Base-by-base conservation (phyloP, 2,113 vertebrate species). In the Podiceps cristatus region DNA sequence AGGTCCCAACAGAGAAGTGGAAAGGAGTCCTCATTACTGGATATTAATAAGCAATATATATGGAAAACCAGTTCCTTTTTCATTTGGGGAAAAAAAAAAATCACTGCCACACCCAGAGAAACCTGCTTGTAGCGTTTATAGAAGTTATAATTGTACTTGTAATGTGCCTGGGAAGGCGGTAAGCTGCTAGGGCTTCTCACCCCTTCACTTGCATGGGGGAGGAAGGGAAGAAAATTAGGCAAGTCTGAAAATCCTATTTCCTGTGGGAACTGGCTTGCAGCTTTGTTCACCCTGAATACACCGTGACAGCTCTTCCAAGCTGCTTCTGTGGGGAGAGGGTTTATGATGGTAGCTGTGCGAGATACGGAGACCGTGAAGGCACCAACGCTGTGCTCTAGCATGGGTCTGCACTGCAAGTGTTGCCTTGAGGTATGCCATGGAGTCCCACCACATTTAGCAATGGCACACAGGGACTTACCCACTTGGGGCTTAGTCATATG, bases 301-400 rank as follows among this genome's bases (percentile, higher is more conserved):
- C 16, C 1, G 5, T 75, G 52, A 53, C 33, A 31, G n/a, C 25
- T 64, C 9, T 40, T n/a, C 11, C 2, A 9, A 58, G 74, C 35
- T 31, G 64, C 35, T 42, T 31, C 58, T 77, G 45, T 64, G 45
- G 45, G 45, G 33, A 31, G 25, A 35, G 33, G 50, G 20, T 55
- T 85, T 84, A 18, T 87, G 35, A 17, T 44, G n/a, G 4, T 25
- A 56, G 31, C 23, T 27, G 9, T 59, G 49, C 13, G 69, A 64
- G 59, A n/a, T 15, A 17, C 0, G 7, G 64, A 52, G 53, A 37
- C 49, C 1, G 0, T 20, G 69, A 42, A n/a, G 31, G 23, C 33
- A 52, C 58, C 55, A 52, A 9, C 0, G 3, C 35, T 50, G 58
- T 59, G 24, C 24, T 40, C 7, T 27, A 24, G 37, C 50, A 15